These are phyloP conservation scores for Styela clava DNA, from an alignment of 23 tunicate species.

Conservation along the genomic window DNA sequence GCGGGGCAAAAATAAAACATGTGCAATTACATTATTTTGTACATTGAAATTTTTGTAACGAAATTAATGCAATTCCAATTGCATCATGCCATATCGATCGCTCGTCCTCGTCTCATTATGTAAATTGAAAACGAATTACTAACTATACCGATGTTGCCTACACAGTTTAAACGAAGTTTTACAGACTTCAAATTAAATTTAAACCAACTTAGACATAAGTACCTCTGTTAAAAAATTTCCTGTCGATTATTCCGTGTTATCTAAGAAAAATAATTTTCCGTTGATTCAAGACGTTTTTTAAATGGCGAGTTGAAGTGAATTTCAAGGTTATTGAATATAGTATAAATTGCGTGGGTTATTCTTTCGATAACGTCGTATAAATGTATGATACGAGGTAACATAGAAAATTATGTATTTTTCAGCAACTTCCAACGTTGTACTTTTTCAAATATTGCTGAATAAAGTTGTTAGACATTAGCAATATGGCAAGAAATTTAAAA, in stretches of 20 bases:
- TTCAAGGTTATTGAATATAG: too few species aligned
- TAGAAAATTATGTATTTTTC: too few species aligned
- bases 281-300: too few species aligned
- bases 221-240: too few species aligned
- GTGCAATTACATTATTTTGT: constrained; percentile 6
- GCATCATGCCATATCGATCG: constrained; percentile 5
- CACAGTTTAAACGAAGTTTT: not conserved
- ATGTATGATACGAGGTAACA: too few species aligned
- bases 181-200: not conserved
- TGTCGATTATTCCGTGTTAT: too few species aligned
- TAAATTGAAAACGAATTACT: constrained; percentile 19
- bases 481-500: not conserved
- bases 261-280: too few species aligned
- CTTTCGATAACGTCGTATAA: too few species aligned
- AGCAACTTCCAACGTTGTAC: too few species aligned
- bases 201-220: not conserved
- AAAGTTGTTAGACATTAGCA: not conserved
- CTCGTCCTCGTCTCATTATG: not conserved
- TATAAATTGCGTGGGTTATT: too few species aligned
- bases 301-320: too few species aligned
- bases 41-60: constrained; percentile 14
- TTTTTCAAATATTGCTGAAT: too few species aligned
- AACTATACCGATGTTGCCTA: not conserved
- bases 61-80: constrained; percentile 6
- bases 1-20: not conserved